Conservation (phyloP, 2,113 vertebrate species). For the Hippoglossus stenolepis region DNA sequence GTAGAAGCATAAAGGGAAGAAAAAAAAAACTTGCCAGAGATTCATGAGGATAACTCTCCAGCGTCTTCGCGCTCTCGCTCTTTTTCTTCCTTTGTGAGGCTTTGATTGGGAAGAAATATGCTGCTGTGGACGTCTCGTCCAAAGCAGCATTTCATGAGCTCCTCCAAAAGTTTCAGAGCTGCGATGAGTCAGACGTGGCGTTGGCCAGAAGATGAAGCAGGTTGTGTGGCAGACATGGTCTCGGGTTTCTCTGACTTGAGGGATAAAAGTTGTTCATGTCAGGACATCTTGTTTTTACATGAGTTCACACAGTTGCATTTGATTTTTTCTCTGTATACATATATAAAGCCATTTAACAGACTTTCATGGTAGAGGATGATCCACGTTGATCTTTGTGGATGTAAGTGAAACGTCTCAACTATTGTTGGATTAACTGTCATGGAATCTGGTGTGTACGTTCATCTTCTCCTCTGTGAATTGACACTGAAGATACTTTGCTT, state of each 20-base stretch:
- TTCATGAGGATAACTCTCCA: conserved; percentile 74
- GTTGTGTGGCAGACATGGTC: conserved; percentile 67
- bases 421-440: too few relatives aligned
- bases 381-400: background rate
- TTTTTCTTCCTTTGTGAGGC: conserved; percentile 73
- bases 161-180: conserved; percentile 46
- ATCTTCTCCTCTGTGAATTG: too few relatives aligned
- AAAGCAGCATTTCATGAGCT: conserved; percentile 55
- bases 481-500: too few relatives aligned
- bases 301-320: too few relatives aligned
- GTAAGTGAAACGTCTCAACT: background rate
- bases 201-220: conserved; percentile 63
- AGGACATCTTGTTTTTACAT: too few relatives aligned
- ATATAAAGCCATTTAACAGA: background rate
- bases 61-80: conserved; percentile 43
- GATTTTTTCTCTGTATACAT: too few relatives aligned
- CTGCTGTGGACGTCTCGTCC: conserved; percentile 63
- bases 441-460: too few relatives aligned
- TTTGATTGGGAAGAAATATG: conserved; percentile 75
- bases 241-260: background rate
- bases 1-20: conserved; percentile 60
- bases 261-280: too few relatives aligned
- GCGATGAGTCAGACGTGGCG: conserved; percentile 63
- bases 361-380: background rate
- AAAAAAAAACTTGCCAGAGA: conserved; percentile 62